phyloP scores from a whole-genome alignment of 2,797 vertebrate genomes.

The Onychomys arenicola region DNA sequence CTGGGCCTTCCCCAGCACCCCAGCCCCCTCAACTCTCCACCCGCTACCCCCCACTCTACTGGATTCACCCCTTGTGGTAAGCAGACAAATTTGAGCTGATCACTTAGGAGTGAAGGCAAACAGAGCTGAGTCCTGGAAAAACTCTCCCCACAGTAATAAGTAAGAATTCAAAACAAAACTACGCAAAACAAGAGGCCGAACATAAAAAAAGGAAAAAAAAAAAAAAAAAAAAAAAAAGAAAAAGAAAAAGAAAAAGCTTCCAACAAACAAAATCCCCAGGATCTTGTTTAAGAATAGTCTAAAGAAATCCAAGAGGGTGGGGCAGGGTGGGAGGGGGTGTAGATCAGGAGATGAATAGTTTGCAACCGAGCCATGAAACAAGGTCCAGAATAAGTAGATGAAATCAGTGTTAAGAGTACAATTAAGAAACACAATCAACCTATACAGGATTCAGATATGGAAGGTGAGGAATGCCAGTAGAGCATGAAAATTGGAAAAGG shows the following conservation, averaged over 20 bases:
- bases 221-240: background rate
- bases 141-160: background rate
- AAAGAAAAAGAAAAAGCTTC: background rate
- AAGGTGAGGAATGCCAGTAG: slow-evolving; percentile 31
- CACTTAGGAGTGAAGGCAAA: background rate
- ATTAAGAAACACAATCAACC: slow-evolving; percentile 60
- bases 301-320: slow-evolving; percentile 53
- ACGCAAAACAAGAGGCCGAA: background rate
- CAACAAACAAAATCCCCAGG: slow-evolving; percentile 47
- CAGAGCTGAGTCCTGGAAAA: background rate
- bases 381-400: slow-evolving; percentile 54
- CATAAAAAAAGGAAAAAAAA: background rate
- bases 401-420: slow-evolving; percentile 60
- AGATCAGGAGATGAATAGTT: slow-evolving; percentile 50
- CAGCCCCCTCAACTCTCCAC: no score
- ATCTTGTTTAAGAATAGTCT: slow-evolving; percentile 53
- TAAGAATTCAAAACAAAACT: slow-evolving; percentile 31
- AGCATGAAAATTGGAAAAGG: slow-evolving; percentile 59
- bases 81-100: background rate
- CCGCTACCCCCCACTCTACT: background rate
- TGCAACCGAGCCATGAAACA: slow-evolving; percentile 62
- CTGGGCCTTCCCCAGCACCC: no score
- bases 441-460: slow-evolving; percentile 28
- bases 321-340: background rate
- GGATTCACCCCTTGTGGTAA: background rate